Conservation (phyloP, 2,113 vertebrate species). For the Rhodinocichla rosea region DNA sequence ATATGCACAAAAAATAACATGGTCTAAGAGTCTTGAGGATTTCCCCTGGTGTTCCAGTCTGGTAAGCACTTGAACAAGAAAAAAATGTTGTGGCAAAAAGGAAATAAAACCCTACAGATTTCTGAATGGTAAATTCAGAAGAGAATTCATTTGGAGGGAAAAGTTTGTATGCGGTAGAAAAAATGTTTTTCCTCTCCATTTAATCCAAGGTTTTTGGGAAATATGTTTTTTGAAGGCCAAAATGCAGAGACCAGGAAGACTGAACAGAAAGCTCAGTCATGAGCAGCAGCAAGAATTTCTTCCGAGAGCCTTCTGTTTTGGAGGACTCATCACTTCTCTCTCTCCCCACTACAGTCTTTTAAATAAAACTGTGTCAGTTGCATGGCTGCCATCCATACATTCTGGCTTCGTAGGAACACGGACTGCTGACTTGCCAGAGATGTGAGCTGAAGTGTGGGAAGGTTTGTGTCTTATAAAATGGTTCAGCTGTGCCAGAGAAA, state of each 20-base stretch:
- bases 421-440: background rate
- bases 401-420: background rate
- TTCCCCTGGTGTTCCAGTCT: background rate
- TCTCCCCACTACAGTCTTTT: background rate
- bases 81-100: background rate
- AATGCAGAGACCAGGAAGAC: background rate
- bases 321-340: background rate
- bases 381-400: conserved; percentile 20
- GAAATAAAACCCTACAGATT: background rate
- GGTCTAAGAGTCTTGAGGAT: background rate
- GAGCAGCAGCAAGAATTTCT: background rate
- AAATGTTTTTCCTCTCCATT: background rate
- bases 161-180: background rate
- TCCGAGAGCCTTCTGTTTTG: background rate
- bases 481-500: background rate
- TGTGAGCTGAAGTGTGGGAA: background rate
- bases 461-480: background rate
- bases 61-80: background rate
- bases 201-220: background rate
- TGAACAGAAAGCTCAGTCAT: background rate
- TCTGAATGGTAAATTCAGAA: background rate
- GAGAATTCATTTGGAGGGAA: background rate
- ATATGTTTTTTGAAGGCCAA: background rate
- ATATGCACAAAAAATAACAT: background rate
- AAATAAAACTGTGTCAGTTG: background rate